Evolutionary conservation across 2,888 invertebrate genomes (phyloP).

Genomic region (Tenthredo distinguenda): DNA sequence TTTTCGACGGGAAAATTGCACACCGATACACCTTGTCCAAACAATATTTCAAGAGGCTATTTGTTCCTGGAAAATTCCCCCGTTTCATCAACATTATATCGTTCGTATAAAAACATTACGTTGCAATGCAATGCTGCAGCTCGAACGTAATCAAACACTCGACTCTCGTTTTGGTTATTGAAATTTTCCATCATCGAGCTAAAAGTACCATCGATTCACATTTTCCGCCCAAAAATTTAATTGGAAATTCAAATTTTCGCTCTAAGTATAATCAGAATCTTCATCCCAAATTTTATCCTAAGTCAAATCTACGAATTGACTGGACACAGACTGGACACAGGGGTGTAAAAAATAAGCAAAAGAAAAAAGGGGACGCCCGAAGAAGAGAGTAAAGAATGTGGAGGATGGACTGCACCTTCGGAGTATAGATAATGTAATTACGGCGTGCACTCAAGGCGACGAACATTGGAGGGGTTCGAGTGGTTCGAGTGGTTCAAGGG

Average conservation of each 20-base stretch:
- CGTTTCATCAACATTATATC: background rate
- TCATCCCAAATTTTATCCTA: too few species aligned
- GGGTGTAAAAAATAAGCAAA: background rate
- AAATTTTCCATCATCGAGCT: background rate
- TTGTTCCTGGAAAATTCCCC: background rate
- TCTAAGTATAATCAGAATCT: too few species aligned
- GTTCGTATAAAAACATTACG: background rate
- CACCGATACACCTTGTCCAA: background rate
- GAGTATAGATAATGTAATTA: constrained; percentile 46
- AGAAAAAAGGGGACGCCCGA: background rate
- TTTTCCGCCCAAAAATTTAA: background rate
- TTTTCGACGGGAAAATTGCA: background rate
- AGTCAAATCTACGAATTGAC: background rate
- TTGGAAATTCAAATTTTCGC: background rate
- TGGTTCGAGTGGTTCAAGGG: constrained; percentile 47
- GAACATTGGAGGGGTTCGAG: constrained; percentile 41
- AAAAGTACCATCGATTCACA: background rate
- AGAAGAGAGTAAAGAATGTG: constrained; percentile 15
- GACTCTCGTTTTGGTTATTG: background rate
- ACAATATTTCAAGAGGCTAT: background rate
- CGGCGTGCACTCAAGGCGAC: constrained; percentile 41
- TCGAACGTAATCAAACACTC: background rate
- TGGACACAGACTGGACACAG: background rate
- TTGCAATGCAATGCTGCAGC: background rate
- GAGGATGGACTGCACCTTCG: constrained; percentile 28